Conservation (phyloP, 53 echinoderm and acorn worm genomes). For the Echinarachnius parma region DNA sequence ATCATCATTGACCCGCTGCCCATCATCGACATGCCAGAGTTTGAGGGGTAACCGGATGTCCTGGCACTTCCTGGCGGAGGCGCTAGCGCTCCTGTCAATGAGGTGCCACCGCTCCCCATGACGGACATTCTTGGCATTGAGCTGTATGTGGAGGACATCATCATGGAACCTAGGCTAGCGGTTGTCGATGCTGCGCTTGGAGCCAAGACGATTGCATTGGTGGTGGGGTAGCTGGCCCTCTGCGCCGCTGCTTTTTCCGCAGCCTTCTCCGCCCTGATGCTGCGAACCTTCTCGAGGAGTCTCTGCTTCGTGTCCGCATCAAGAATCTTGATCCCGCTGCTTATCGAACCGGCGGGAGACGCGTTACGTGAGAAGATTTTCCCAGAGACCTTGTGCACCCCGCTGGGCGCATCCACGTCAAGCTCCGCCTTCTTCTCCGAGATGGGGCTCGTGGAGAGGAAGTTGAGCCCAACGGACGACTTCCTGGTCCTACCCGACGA, state of each 20-base stretch:
- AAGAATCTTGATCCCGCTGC: constrained; percentile 59
- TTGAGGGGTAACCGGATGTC: no score
- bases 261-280: constrained; percentile 77
- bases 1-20: constrained; percentile 13
- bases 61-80: no score
- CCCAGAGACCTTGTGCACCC: constrained; percentile 72
- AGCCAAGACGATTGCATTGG: constrained; percentile 42
- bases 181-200: constrained; percentile 43
- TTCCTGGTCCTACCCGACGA: constrained; percentile 47
- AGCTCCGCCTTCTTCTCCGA: constrained; percentile 62
- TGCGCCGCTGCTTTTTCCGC: constrained; percentile 7
- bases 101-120: neutral
- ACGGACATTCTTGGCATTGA: neutral
- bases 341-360: constrained; percentile 61
- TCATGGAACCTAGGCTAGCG: neutral
- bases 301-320: constrained; percentile 74
- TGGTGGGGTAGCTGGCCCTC: neutral
- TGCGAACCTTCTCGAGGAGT: constrained; percentile 71
- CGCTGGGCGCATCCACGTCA: constrained; percentile 42
- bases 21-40: constrained; percentile 1
- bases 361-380: constrained; percentile 74
- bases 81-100: neutral
- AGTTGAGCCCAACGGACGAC: constrained; percentile 63
- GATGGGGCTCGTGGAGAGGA: constrained; percentile 58
- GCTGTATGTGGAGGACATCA: neutral